These are phyloP conservation scores for Drosophila equinoxialis DNA, from an alignment of 1,140 invertebrate genomes.

Conservation along the genomic window DNA sequence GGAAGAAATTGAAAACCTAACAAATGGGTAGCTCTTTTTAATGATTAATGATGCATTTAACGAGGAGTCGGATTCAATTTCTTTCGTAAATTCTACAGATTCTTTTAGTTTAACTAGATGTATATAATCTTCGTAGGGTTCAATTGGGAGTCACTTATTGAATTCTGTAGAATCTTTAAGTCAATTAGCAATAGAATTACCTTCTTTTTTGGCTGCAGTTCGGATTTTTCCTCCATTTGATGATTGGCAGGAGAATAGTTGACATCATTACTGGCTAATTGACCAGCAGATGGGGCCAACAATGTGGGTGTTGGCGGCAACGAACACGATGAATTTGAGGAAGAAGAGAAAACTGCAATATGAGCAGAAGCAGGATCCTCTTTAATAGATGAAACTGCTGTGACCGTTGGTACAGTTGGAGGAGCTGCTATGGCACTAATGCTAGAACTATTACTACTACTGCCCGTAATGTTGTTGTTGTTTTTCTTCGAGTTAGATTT, in stretches of 20 bases:
- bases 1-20: no score
- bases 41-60: no score
- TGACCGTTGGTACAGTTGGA: constrained; percentile 9
- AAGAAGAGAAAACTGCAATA: constrained; percentile 72
- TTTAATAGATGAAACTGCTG: constrained; percentile 12
- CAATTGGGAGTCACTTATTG: not conserved
- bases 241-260: constrained; percentile 56
- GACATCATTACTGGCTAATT: constrained; percentile 23
- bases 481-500: constrained; percentile 56
- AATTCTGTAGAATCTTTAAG: no score
- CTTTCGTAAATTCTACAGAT: no score
- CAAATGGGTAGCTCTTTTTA: no score
- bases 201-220: constrained; percentile 69
- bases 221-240: constrained; percentile 35
- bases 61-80: no score
- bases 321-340: constrained; percentile 77
- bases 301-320: constrained; percentile 68
- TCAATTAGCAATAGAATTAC: constrained; percentile 11
- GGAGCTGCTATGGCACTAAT: constrained; percentile 43
- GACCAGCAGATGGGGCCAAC: constrained; percentile 6
- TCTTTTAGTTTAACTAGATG: no score
- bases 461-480: constrained; percentile 21
- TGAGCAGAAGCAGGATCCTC: constrained; percentile 25
- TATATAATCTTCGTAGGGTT: no score
- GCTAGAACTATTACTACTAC: constrained; percentile 13